Conservation (phyloP, 30 jellyfish, hydroid and myxozoan genomes). For the Chrysaora quinquecirrha region DNA sequence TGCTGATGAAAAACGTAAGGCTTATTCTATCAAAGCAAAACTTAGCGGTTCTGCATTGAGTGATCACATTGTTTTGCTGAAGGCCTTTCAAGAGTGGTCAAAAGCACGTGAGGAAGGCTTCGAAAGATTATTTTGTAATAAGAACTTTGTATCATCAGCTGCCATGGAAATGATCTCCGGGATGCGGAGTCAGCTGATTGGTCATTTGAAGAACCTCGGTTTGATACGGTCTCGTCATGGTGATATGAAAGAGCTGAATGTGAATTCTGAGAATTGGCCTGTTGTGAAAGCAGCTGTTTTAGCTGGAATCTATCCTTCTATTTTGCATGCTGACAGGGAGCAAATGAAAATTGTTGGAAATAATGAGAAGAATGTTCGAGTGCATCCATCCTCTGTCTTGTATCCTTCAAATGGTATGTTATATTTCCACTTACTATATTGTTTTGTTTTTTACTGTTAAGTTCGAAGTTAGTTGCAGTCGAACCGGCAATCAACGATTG, state of each 20-base stretch:
- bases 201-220: conserved; percentile 77
- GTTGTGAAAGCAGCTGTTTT: conserved; percentile 89
- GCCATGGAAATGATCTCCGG: conserved; percentile 95
- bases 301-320: conserved; percentile 87
- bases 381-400: conserved; percentile 91
- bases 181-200: conserved; percentile 84
- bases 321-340: conserved; percentile 78
- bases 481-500: no score
- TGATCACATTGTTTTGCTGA: conserved; percentile 80
- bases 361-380: conserved; percentile 73
- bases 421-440: no score
- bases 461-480: no score
- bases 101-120: conserved; percentile 83
- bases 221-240: conserved; percentile 83
- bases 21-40: conserved; percentile 57
- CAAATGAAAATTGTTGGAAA: conserved; percentile 52
- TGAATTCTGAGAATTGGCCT: conserved; percentile 80
- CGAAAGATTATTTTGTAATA: conserved; percentile 73
- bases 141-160: conserved; percentile 80
- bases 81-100: conserved; percentile 89
- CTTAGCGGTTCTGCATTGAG: conserved; percentile 79
- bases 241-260: conserved; percentile 84
- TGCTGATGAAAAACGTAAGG: conserved; percentile 79
- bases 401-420: conserved; percentile 34
- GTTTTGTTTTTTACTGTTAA: no score